A percentile compares a stretch with the other conserved stretches of the same genome.
These are phyloP conservation scores for Pheosia tremula DNA, from an alignment of 2,888 invertebrate species.

Conservation along the genomic window DNA sequence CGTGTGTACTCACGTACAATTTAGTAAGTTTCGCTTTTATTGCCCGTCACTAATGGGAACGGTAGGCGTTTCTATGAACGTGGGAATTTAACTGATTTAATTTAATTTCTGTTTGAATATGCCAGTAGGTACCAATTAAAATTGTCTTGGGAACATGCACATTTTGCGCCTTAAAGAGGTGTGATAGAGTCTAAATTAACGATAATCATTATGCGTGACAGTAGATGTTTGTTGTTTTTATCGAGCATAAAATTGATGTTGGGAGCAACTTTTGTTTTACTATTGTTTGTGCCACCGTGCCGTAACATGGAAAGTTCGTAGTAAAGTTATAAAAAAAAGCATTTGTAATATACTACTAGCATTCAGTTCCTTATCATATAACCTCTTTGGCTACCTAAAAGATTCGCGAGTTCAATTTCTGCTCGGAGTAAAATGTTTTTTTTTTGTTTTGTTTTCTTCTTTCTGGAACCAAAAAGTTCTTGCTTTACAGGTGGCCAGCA, in stretches of 20 bases:
- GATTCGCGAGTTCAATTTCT: too few relatives aligned
- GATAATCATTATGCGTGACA: not conserved
- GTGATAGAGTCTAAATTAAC: not conserved
- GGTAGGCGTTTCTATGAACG: conserved; percentile 15
- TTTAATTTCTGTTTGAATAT: conserved; percentile 36
- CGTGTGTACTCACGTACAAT: not conserved
- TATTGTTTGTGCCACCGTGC: conserved; percentile 38
- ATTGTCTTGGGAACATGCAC: not conserved
- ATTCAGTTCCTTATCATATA: too few relatives aligned
- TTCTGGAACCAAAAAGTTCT: too few relatives aligned
- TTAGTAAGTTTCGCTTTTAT: conserved; percentile 33
- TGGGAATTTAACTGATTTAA: conserved; percentile 29
- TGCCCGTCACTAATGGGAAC: conserved; percentile 25
- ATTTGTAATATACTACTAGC: too few relatives aligned
- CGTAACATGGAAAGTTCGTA: conserved; percentile 62
- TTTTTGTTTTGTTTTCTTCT: too few relatives aligned
- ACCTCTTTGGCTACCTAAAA: too few relatives aligned
- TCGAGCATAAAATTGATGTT: conserved; percentile 36
- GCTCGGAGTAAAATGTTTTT: too few relatives aligned
- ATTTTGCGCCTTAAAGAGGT: not conserved
- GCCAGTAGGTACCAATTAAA: not conserved
- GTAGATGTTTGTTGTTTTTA: not conserved
- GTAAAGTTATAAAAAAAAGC: conserved; percentile 8
- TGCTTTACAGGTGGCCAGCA: too few relatives aligned
- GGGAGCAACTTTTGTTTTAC: conserved; percentile 51